Evolutionary conservation across 2,888 invertebrate genomes (phyloP).

Genomic region (Drosophila anceps): DNA sequence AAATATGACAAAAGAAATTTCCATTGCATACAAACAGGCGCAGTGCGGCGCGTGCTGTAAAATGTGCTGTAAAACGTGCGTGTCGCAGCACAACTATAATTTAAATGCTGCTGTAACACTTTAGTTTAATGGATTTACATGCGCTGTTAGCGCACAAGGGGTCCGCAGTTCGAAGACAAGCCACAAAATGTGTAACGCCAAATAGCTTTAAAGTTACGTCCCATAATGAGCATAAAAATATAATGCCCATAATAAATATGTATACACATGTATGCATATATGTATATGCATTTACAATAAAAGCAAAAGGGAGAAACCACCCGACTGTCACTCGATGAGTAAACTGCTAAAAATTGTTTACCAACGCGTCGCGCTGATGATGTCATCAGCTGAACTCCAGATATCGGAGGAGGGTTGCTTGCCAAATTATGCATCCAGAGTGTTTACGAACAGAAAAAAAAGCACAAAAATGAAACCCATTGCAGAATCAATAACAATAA

Average conservation of each 20-base stretch:
- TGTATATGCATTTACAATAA: slow-evolving; percentile 17
- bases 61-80: slow-evolving; percentile 57
- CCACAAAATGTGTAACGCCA: slow-evolving; percentile 44
- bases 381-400: slow-evolving; percentile 52
- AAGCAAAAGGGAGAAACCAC: slow-evolving; percentile 23
- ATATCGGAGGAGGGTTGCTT: slow-evolving; percentile 45
- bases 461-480: slow-evolving; percentile 12
- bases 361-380: slow-evolving; percentile 54
- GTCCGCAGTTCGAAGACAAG: slow-evolving; percentile 13
- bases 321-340: slow-evolving; percentile 21
- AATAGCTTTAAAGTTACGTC: slow-evolving; percentile 65
- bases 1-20: slow-evolving; percentile 9
- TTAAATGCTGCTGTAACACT: slow-evolving; percentile 60
- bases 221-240: slow-evolving; percentile 68
- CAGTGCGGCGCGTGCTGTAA: slow-evolving; percentile 22
- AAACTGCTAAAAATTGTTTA: slow-evolving; percentile 55
- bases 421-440: slow-evolving; percentile 70
- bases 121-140: slow-evolving; percentile 59
- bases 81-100: slow-evolving; percentile 51
- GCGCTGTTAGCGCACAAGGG: slow-evolving; percentile 27
- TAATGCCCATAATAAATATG: slow-evolving; percentile 40
- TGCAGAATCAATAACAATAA: slow-evolving; percentile 73
- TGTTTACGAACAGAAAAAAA: slow-evolving; percentile 14
- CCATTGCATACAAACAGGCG: slow-evolving; percentile 30
- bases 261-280: neutral